These are phyloP conservation scores for Oppia nitens DNA, from an alignment of 1,140 invertebrate species.

Conservation along the genomic window DNA sequence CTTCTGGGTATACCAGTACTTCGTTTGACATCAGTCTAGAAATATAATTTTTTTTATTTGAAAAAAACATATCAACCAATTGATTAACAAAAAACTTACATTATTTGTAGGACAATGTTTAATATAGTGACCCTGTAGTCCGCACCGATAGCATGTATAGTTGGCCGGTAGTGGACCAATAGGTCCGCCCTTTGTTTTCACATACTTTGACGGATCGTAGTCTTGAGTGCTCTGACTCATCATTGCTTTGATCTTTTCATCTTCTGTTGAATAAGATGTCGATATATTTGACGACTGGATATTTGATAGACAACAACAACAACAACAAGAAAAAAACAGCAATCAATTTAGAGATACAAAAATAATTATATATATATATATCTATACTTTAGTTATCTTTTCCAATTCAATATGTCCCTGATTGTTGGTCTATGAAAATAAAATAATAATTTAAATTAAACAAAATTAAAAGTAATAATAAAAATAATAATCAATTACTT, in stretches of 20 bases:
- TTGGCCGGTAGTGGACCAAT: slow-evolving; percentile 62
- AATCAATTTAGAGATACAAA: too few species aligned
- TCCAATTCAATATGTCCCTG: not conserved
- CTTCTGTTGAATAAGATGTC: slow-evolving; percentile 75
- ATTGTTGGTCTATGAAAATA: not conserved
- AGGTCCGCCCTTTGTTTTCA: slow-evolving; percentile 17
- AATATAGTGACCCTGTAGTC: slow-evolving; percentile 40
- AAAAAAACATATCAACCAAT: slow-evolving; percentile 16
- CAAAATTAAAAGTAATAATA: not conserved
- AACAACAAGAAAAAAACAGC: not conserved
- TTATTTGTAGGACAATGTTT: slow-evolving; percentile 35
- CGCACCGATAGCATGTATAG: slow-evolving; percentile 50
- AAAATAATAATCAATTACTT: not conserved
- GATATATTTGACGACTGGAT: slow-evolving; percentile 54
- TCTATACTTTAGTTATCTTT: not conserved
- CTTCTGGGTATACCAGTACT: slow-evolving; percentile 93
- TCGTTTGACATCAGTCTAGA: slow-evolving; percentile 52
- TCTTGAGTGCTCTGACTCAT: slow-evolving; percentile 88
- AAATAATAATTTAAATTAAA: not conserved
- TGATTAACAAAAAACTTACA: slow-evolving; percentile 35
- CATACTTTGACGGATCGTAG: slow-evolving; percentile 90
- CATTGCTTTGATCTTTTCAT: slow-evolving; percentile 93
- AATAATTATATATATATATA: too few species aligned
- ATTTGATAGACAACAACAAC: not conserved
- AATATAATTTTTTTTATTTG: slow-evolving; percentile 5